A percentile compares a stretch with the other conserved stretches of the same genome.
Conservation (phyloP, 1,140 invertebrate genomes). For the Drosophila pandora region DNA sequence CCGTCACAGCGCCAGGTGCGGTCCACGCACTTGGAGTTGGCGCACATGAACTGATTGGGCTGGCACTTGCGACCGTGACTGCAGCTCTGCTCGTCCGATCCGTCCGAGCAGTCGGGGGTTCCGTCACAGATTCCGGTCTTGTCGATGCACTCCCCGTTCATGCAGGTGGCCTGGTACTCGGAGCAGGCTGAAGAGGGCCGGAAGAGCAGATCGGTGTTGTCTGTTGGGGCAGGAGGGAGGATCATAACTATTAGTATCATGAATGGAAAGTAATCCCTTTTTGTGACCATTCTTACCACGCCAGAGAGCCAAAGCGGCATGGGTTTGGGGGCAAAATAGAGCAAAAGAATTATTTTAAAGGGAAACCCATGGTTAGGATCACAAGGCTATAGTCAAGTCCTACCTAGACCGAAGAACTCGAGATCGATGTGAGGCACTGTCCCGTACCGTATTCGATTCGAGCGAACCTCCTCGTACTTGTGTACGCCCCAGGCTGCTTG, state of each 20-base stretch:
- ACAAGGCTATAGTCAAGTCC: background rate
- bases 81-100: conserved; percentile 95
- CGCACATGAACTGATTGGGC: conserved; percentile 96
- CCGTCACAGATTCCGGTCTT: conserved; percentile 93
- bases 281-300: conserved; percentile 26
- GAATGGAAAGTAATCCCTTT: background rate
- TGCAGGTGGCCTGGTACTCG: conserved; percentile 93
- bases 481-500: conserved; percentile 83
- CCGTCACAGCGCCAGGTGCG: conserved; percentile 96
- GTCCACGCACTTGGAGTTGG: conserved; percentile 94
- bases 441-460: conserved; percentile 78
- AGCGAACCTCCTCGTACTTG: conserved; percentile 70
- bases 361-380: background rate
- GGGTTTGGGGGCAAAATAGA: background rate
- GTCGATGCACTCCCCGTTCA: conserved; percentile 95
- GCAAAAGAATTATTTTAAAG: background rate
- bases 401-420: conserved; percentile 83
- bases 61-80: conserved; percentile 92
- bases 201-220: conserved; percentile 61
- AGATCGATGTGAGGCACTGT: conserved; percentile 81
- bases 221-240: conserved; percentile 36
- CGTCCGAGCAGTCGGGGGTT: conserved; percentile 91
- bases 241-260: background rate
- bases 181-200: conserved; percentile 87
- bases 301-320: conserved; percentile 17